Evolutionary conservation across 2,888 invertebrate genomes (phyloP).

Genomic region (Pseudococcus longispinus): DNA sequence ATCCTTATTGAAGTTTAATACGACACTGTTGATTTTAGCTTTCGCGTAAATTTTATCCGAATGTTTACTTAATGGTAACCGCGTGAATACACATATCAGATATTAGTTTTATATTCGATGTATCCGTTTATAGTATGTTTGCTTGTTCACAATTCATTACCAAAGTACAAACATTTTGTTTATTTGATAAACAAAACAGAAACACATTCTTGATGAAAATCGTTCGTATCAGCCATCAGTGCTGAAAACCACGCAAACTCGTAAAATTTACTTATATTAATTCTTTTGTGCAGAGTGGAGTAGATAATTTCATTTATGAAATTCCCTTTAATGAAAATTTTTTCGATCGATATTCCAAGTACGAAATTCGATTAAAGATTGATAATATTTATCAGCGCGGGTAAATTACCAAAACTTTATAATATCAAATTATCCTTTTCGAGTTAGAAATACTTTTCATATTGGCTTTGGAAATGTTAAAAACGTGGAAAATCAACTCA

Average conservation of each 20-base stretch:
- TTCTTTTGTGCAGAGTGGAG: neutral
- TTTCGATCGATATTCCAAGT: neutral
- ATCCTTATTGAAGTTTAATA: neutral
- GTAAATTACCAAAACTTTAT: neutral
- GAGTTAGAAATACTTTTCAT: neutral
- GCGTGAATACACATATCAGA: neutral
- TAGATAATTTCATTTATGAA: neutral
- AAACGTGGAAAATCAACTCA: conserved; percentile 8
- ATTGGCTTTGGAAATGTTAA: neutral
- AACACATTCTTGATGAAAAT: neutral
- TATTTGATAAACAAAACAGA: neutral
- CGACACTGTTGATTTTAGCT: neutral
- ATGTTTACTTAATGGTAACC: neutral
- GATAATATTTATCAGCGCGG: neutral
- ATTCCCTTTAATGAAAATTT: neutral
- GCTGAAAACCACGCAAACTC: neutral
- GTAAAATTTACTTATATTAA: neutral
- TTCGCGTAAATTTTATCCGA: neutral
- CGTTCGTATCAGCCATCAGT: neutral
- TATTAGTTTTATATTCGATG: neutral
- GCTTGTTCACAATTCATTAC: neutral
- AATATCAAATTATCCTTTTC: neutral
- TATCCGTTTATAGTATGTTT: neutral
- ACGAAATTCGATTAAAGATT: neutral
- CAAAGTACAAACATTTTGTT: neutral